Evolutionary conservation across 2,888 invertebrate species (phyloP).

Genomic region (Saturnia pavonia): DNA sequence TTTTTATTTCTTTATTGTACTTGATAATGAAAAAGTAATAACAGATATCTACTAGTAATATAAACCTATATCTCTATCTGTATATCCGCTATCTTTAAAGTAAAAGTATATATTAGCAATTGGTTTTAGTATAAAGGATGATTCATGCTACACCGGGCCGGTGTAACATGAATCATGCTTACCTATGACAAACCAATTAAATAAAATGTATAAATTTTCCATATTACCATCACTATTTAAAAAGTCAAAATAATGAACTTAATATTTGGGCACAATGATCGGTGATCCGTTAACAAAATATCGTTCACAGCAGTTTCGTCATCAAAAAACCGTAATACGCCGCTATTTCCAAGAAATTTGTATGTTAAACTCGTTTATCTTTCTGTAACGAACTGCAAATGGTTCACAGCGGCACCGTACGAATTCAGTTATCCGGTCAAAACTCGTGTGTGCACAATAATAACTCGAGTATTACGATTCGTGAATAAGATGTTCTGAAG

Average conservation of each 20-base stretch:
- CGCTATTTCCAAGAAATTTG: constrained; percentile 54
- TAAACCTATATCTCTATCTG: too few species aligned
- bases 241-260: background rate
- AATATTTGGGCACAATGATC: background rate
- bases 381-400: constrained; percentile 44
- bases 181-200: too few species aligned
- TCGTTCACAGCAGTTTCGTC: constrained; percentile 25
- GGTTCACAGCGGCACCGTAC: constrained; percentile 25
- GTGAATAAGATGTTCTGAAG: constrained; percentile 4
- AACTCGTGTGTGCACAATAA: background rate
- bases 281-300: constrained; percentile 9
- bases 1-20: too few species aligned
- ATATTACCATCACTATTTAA: background rate
- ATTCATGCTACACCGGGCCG: too few species aligned
- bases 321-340: constrained; percentile 50
- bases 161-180: too few species aligned
- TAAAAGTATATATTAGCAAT: too few species aligned
- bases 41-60: too few species aligned
- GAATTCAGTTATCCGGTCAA: constrained; percentile 52
- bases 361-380: constrained; percentile 48
- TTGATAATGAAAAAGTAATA: too few species aligned
- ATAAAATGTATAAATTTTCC: background rate
- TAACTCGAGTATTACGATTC: background rate
- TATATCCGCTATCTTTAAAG: too few species aligned
- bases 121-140: too few species aligned